These are phyloP conservation scores for Capitulum mitella DNA, from an alignment of 2,888 invertebrate species.

Conservation along the genomic window DNA sequence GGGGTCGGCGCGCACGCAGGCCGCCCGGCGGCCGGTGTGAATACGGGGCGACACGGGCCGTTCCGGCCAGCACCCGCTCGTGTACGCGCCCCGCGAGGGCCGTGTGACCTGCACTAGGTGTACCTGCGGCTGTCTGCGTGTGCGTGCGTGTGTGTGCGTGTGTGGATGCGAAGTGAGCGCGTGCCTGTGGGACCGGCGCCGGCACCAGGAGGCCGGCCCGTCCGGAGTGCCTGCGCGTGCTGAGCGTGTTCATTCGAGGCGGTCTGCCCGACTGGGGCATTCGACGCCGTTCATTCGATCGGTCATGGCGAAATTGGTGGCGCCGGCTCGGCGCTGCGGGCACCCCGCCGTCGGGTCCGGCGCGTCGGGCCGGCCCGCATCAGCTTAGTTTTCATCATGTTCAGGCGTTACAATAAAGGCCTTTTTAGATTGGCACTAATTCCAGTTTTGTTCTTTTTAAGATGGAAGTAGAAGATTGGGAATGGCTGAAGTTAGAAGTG, in stretches of 20 bases:
- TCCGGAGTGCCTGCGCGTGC: neutral
- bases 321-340: neutral
- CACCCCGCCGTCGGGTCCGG: neutral
- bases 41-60: no score
- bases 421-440: conserved; percentile 23
- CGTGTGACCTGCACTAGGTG: no score
- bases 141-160: neutral
- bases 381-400: neutral
- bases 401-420: conserved; percentile 21
- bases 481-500: neutral
- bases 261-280: neutral
- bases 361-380: neutral
- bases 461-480: conserved; percentile 1
- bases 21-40: no score
- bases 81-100: neutral
- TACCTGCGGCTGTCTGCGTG: neutral
- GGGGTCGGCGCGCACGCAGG: neutral
- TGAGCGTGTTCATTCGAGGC: neutral
- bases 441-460: conserved; percentile 23
- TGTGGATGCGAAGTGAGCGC: neutral
- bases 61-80: no score
- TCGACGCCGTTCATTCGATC: neutral
- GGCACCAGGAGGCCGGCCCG: neutral
- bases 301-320: neutral
- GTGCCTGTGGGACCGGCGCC: neutral